phyloP scores from a whole-genome alignment of 2,113 vertebrate genomes.

The Pandion haliaetus region DNA sequence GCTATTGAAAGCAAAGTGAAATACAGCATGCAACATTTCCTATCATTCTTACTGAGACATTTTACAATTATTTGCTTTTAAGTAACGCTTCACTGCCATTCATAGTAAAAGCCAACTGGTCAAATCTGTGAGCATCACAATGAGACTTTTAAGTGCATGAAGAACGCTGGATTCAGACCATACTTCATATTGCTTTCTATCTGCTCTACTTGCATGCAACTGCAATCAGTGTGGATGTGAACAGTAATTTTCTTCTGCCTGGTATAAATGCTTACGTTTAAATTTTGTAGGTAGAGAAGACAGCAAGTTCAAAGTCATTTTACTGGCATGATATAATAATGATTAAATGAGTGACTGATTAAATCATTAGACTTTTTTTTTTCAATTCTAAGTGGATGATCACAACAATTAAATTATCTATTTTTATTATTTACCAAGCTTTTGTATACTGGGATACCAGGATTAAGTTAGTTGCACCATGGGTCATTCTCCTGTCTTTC shows the following conservation, averaged over 20 bases:
- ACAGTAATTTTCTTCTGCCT: neutral
- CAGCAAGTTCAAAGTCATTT: neutral
- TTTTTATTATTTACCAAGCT: neutral
- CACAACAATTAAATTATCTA: neutral
- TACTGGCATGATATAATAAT: neutral
- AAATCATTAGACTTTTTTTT: neutral
- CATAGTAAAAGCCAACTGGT: neutral
- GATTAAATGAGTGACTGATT: neutral
- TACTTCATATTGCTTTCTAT: neutral
- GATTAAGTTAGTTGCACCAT: neutral
- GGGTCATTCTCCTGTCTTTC: neutral
- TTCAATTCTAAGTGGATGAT: neutral
- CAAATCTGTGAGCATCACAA: neutral
- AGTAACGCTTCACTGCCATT: neutral
- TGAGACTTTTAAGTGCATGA: neutral
- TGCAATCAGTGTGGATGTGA: rapidly evolving
- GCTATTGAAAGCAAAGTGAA: neutral
- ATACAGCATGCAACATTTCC: neutral
- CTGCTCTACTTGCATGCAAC: neutral
- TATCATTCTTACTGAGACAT: neutral
- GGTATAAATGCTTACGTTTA: neutral
- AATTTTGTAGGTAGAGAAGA: neutral
- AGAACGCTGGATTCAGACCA: neutral
- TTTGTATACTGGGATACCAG: neutral
- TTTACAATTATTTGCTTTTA: neutral